phyloP scores from a whole-genome alignment of 2,888 invertebrate genomes.

The Melikaiella ostensackeni region DNA sequence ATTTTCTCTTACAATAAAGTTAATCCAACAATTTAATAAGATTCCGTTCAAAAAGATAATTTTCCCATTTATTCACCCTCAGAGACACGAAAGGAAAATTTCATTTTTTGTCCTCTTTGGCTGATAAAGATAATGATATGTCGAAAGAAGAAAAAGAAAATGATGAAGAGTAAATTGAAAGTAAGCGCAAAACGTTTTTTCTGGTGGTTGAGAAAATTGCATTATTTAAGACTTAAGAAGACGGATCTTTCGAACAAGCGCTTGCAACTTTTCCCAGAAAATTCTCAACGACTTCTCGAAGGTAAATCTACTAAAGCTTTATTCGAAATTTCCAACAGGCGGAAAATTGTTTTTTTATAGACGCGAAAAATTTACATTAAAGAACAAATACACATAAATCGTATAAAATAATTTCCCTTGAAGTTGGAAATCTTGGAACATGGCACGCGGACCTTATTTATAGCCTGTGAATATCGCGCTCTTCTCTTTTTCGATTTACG shows the following conservation, averaged over 20 bases:
- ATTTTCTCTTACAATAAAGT: no score
- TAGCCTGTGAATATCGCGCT: slow-evolving; percentile 28
- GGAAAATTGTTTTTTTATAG: slow-evolving; percentile 59
- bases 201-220: not conserved
- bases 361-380: slow-evolving; percentile 46
- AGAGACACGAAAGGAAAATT: not conserved
- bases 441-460: slow-evolving; percentile 39
- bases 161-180: not conserved
- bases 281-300: not conserved
- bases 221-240: not conserved
- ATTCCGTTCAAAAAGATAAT: not conserved
- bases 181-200: not conserved
- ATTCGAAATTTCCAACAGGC: slow-evolving; percentile 49
- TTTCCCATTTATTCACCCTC: not conserved
- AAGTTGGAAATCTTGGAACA: slow-evolving; percentile 41
- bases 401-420: slow-evolving; percentile 52
- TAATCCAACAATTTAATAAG: no score
- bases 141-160: not conserved
- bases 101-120: not conserved
- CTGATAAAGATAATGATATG: not conserved
- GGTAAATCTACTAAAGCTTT: not conserved
- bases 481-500: slow-evolving; percentile 32
- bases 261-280: not conserved
- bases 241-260: no score
- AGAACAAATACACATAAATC: slow-evolving; percentile 45